Percentiles rank a stretch among this genome's conserved stretches.
Evolutionary conservation across 1,140 invertebrate species (phyloP).

Genomic region (Venustaconcha ellipsiformis): DNA sequence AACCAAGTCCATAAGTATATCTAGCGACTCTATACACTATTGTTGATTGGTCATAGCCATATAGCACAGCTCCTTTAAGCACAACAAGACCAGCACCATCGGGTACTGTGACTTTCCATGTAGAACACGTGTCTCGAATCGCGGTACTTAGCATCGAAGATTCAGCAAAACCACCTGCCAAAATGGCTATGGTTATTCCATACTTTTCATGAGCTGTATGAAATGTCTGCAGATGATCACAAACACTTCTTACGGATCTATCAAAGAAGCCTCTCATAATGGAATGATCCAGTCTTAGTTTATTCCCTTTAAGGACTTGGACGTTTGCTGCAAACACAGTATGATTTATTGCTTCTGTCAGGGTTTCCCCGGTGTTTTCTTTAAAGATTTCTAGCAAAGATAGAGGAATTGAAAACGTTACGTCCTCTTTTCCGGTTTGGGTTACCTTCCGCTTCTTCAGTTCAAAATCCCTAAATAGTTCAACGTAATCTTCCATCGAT

Average conservation of each 20-base stretch:
- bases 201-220: not conserved
- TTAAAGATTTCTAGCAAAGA: slow-evolving; percentile 6
- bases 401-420: not conserved
- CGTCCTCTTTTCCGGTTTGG: not conserved
- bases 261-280: slow-evolving; percentile 12
- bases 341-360: not conserved
- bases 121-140: not conserved
- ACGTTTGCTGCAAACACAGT: not conserved
- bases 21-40: slow-evolving; percentile 7
- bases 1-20: slow-evolving; percentile 14
- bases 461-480: slow-evolving; percentile 14
- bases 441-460: slow-evolving; percentile 14
- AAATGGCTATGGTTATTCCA: not conserved
- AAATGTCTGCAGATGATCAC: slow-evolving; percentile 6
- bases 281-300: slow-evolving; percentile 1
- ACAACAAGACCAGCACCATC: slow-evolving; percentile 12
- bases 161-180: slow-evolving; percentile 15
- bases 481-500: not conserved
- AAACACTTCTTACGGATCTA: not conserved
- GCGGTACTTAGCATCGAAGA: not conserved
- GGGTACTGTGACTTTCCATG: not conserved
- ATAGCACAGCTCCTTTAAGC: slow-evolving; percentile 20
- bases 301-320: not conserved
- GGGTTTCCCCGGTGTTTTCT: not conserved
- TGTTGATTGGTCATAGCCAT: slow-evolving; percentile 4